phyloP scores from a whole-genome alignment of 2,888 invertebrate species.

The Ophion slaviceki region DNA sequence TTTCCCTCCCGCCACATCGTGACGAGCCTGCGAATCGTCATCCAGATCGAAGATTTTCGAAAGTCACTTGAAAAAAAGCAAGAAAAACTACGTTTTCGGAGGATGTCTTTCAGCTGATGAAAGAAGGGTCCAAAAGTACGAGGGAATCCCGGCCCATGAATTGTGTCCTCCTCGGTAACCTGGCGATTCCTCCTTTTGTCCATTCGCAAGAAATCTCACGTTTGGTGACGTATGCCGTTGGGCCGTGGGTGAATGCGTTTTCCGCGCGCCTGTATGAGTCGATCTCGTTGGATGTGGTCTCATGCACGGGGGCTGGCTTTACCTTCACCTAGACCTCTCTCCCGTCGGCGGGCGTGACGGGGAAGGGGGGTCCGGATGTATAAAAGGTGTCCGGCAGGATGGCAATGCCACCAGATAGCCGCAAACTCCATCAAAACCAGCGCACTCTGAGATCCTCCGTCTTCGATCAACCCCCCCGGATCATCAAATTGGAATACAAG shows the following conservation, averaged over 20 bases:
- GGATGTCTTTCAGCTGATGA: no score
- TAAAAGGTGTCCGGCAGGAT: constrained; percentile 82
- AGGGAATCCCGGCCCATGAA: no score
- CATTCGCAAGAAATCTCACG: neutral
- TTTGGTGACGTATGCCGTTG: neutral
- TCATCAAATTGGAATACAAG: neutral
- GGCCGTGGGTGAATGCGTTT: constrained; percentile 60
- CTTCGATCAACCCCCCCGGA: neutral
- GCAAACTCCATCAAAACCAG: constrained; percentile 74
- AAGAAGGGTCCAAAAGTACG: no score
- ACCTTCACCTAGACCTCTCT: constrained; percentile 84
- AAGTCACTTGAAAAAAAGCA: no score
- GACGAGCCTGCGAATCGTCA: no score
- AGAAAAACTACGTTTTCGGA: no score
- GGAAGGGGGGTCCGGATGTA: constrained; percentile 81
- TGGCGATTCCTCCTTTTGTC: no score
- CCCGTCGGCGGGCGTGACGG: constrained; percentile 52
- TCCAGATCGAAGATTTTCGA: no score
- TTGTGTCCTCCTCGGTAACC: no score
- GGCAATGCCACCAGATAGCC: constrained; percentile 80
- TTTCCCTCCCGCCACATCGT: no score
- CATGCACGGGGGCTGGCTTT: constrained; percentile 67
- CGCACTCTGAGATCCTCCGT: neutral
- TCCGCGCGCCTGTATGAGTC: constrained; percentile 44
- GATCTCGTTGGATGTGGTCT: constrained; percentile 32